Evolutionary conservation across 53 echinoderm and acorn worm genomes (phyloP).

Genomic region (Henricia sp.): DNA sequence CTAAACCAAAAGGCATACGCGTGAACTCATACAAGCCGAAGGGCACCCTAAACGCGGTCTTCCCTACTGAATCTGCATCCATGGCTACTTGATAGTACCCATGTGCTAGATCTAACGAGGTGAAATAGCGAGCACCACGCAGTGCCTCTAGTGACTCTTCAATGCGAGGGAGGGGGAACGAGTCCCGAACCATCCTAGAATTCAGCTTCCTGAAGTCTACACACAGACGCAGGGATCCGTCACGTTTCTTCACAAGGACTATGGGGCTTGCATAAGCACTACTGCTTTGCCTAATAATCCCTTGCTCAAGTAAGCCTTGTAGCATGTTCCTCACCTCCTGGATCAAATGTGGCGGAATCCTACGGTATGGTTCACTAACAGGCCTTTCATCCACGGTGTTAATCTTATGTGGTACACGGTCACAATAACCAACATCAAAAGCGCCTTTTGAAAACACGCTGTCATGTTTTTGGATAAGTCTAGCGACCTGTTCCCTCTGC

Average conservation of each 20-base stretch:
- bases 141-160: no score
- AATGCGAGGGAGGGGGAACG: no score
- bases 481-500: no score
- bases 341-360: conserved; percentile 44
- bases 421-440: conserved; percentile 25
- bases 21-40: conserved; percentile 57
- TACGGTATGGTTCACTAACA: no score
- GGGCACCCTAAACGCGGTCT: conserved; percentile 62
- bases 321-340: conserved; percentile 43
- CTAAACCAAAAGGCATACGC: conserved; percentile 48
- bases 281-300: conserved; percentile 33
- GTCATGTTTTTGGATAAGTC: conserved; percentile 14
- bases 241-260: no score
- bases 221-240: conserved; percentile 52
- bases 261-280: conserved; percentile 67
- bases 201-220: conserved; percentile 60
- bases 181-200: conserved; percentile 21
- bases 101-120: conserved; percentile 42
- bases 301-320: conserved; percentile 51
- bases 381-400: no score
- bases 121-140: no score
- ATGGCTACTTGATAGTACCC: conserved; percentile 61
- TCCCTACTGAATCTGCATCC: conserved; percentile 41
- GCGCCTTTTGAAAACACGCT: conserved; percentile 9
- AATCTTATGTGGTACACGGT: no score